Conservation (phyloP, 2,888 invertebrate species). For the Cactoblastis cactorum region DNA sequence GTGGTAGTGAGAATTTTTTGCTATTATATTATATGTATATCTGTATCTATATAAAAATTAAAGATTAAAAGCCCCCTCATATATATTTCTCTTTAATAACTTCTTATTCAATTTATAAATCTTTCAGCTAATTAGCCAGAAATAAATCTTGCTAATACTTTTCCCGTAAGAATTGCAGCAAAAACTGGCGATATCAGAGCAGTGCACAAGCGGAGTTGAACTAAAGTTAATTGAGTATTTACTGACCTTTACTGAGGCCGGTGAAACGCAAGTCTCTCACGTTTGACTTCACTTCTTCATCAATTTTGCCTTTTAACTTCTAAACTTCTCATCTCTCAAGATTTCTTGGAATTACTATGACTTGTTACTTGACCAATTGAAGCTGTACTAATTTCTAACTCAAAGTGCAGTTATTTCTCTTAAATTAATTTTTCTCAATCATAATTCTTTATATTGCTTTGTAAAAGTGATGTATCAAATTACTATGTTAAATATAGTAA, state of each 20-base stretch:
- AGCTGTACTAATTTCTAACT: no score
- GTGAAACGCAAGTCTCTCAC: constrained; percentile 1
- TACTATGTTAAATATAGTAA: no score
- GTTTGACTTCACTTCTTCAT: not conserved
- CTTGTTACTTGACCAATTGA: no score
- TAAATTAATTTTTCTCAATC: no score
- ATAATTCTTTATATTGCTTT: no score
- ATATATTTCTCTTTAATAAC: not conserved
- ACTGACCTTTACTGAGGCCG: not conserved
- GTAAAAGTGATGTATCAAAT: no score
- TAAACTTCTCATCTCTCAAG: not conserved
- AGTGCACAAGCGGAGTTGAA: not conserved
- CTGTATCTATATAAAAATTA: not conserved
- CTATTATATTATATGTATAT: no score
- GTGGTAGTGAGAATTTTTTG: no score
- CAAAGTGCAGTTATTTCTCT: not conserved
- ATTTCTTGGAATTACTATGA: not conserved
- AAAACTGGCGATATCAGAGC: constrained; percentile 2
- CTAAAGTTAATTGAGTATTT: constrained; percentile 8
- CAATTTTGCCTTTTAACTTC: constrained; percentile 7
- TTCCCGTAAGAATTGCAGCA: not conserved
- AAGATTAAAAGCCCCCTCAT: not conserved
- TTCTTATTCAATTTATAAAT: not conserved
- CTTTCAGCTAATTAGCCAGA: not conserved
- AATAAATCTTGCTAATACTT: not conserved